Conservation (phyloP, 2,888 invertebrate genomes). For the Acleris cristana region DNA sequence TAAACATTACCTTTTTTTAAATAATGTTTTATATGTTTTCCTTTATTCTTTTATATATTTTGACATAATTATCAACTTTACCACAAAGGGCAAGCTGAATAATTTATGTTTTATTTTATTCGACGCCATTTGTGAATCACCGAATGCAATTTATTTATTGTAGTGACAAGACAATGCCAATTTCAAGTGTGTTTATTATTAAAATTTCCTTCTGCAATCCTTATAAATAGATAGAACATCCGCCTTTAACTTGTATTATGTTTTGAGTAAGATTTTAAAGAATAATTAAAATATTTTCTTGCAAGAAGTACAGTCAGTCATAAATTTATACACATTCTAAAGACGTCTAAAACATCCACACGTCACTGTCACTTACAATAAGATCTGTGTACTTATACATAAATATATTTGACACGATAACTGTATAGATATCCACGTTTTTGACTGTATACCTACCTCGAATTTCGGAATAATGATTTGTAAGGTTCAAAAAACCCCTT, state of each 20-base stretch:
- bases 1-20: not conserved
- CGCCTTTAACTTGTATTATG: conserved; percentile 47
- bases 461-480: too few relatives aligned
- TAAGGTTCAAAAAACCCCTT: too few relatives aligned
- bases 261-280: too few relatives aligned
- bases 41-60: conserved; percentile 14
- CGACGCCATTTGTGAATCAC: conserved; percentile 50
- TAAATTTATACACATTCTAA: too few relatives aligned
- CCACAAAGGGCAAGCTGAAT: conserved; percentile 11
- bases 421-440: too few relatives aligned
- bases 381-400: too few relatives aligned
- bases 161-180: conserved; percentile 58
- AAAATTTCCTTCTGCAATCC: conserved; percentile 55
- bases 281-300: too few relatives aligned
- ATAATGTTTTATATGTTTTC: not conserved
- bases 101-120: conserved; percentile 23
- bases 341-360: too few relatives aligned
- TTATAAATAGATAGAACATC: conserved; percentile 46
- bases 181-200: conserved; percentile 53
- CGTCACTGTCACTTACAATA: too few relatives aligned
- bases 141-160: conserved; percentile 45
- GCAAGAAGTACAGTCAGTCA: too few relatives aligned
- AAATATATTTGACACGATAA: too few relatives aligned
- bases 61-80: conserved; percentile 21
- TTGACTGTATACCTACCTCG: too few relatives aligned